Evolutionary conservation across 2,888 invertebrate species (phyloP), one percentile per base, ranked within the genome.

Genomic region (Lasioglossum lativentre): DNA sequence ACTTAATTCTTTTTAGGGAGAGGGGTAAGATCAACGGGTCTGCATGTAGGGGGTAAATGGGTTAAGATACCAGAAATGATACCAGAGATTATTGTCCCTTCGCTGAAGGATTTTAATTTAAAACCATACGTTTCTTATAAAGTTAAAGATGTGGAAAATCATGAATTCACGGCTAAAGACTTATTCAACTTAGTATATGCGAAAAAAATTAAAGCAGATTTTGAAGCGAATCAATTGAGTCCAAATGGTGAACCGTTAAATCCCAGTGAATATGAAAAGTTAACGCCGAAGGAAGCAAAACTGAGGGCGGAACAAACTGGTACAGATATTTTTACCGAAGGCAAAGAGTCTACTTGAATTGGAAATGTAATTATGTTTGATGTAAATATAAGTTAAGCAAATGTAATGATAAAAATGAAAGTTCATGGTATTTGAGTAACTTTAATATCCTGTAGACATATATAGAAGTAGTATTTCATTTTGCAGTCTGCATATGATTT

Each of bases 71-170:
- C 98, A 1, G 99, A 99, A 96, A 98, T 97, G 97, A 96, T 98
- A 88, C 99, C 99, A 0, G 98, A 99, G 94, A 94, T 99, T 27
- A 97, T 99, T 81, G 99, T 99, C 3, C 99, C 99, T 0, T 97
- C 99, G 95, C 95, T 99, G 40, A 97, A 96, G 87, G 97, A 96
- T 89, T 99, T 97, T 93, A 95, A 97, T 95, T 95, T 99, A 34
- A 98, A 98, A 95, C 99, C 99, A 0, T 99, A 99, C 92, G 99
- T 99, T 0, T 98, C 99, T 0, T 99, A 99, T 95, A 97, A 96
- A 95, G 96, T 97, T 0, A 96, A 96, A 4, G 97, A 98, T 82
- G 96, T 99, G 0, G 95, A 96, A 19, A 98, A 98, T 94, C 96
- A 97, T 1, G 97, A 98, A 95, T 98, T 98, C 91, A 98, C 98